Evolutionary conservation across 2,113 vertebrate genomes (phyloP), one percentile per base, ranked within the genome.

Genomic region (Gadus chalcogrammus): DNA sequence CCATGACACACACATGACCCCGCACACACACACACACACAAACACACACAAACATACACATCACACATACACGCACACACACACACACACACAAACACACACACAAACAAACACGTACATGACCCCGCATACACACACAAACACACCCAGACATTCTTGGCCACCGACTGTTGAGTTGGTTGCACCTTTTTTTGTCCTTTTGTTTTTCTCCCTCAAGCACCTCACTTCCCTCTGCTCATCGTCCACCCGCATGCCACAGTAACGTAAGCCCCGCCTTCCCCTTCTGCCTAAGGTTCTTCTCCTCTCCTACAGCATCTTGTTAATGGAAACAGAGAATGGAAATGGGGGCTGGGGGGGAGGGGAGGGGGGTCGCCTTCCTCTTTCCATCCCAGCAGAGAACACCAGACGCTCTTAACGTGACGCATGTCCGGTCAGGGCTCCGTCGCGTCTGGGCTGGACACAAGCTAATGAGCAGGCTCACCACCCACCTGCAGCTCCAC

Each of bases 351-450:
- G 63, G 63, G 31, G 3, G 20, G 48, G 2, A 16, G 55, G 17
- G 67, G 17, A 11, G 67, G 74, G 1, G 69, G 70, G 62, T 24
- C 38, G 42, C 42, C 73, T 86, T 83, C 79, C 82, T 82, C 61
- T 84, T 89, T 89, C 88, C 86, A 87, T 84, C 67, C 70, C 74
- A 56, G 69, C 61, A 79, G 81, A 76, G 31, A 15, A 35, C 35
- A 18, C 61, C 56, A 35, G 17, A 35, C 15, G 9, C 35, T 35
- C n/a, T 9, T 11, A 15, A 17, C 7, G 20, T 31, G 20, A 27
- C 61, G 20, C 27, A 75, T 22, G 5, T 80, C 74, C 75, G 75
- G 4, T 53, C 35, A 22, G 53, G 79, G 79, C 76, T 84, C 83
- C 86, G 88, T 88, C 71, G 79, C 52, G 38, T 52, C 15, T 16